These are phyloP conservation scores for Tubulanus polymorphus DNA, from an alignment of 2,888 invertebrate species.

Conservation along the genomic window DNA sequence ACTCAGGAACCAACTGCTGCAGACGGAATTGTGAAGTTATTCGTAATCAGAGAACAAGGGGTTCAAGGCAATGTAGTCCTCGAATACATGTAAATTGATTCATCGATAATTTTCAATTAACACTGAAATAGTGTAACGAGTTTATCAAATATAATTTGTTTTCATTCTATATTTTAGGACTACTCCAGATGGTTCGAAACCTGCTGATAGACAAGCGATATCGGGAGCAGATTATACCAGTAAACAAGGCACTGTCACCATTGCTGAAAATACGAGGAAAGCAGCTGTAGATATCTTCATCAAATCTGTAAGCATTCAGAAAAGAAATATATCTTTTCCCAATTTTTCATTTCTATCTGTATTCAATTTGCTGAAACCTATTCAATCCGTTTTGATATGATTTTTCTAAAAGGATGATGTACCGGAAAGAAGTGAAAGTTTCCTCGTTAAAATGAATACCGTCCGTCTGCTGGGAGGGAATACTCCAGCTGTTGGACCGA, in stretches of 20 bases:
- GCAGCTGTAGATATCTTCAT: conserved; percentile 37
- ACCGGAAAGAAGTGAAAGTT: conserved; percentile 47
- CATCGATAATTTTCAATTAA: background rate
- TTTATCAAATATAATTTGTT: too few relatives aligned
- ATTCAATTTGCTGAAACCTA: background rate
- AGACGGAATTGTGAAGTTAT: conserved; percentile 27
- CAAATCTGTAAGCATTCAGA: conserved; percentile 31
- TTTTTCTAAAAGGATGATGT: conserved; percentile 32
- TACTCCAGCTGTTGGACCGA: conserved; percentile 32
- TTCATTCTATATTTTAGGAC: conserved; percentile 29
- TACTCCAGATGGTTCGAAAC: conserved; percentile 22
- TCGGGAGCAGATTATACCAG: conserved; percentile 45
- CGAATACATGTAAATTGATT: conserved; percentile 36
- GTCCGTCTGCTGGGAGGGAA: conserved; percentile 31
- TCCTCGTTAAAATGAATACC: conserved; percentile 44
- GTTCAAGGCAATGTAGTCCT: conserved; percentile 34
- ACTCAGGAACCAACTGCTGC: conserved; percentile 35
- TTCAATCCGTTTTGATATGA: background rate
- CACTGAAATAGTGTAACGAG: background rate
- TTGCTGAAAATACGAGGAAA: conserved; percentile 31
- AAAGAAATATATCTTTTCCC: background rate
- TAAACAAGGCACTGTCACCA: conserved; percentile 31
- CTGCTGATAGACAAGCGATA: conserved; percentile 29
- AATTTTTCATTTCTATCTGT: conserved; percentile 5
- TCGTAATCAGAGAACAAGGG: conserved; percentile 41